Conservation (phyloP, 2,113 vertebrate species). For the Gasterosteus nipponicus region DNA sequence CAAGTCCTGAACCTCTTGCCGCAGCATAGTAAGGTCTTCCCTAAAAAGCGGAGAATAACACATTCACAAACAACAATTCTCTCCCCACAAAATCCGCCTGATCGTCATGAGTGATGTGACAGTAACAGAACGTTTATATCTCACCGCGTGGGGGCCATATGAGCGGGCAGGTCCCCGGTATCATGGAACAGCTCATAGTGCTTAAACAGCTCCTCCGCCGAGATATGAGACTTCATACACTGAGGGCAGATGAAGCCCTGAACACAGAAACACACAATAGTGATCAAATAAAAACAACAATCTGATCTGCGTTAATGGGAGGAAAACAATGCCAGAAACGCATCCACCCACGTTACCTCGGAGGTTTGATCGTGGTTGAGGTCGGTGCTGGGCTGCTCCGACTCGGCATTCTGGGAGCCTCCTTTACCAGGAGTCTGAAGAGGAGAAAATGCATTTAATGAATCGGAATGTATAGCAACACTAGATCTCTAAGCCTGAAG, state of each 20-base stretch:
- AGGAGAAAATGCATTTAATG: neutral
- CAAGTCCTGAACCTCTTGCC: constrained; percentile 95
- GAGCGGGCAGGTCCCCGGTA: constrained; percentile 86
- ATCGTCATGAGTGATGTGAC: neutral
- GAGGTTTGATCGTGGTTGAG: constrained; percentile 93
- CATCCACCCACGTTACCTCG: constrained; percentile 83
- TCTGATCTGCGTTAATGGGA: neutral
- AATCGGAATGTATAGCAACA: neutral
- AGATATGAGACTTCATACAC: constrained; percentile 99
- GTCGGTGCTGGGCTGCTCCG: constrained; percentile 90
- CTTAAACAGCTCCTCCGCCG: constrained; percentile 97
- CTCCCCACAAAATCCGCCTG: neutral
- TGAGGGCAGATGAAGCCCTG: constrained; percentile 99
- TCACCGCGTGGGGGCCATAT: constrained; percentile 87
- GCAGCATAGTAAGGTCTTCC: constrained; percentile 90
- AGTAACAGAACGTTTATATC: neutral
- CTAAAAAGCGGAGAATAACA: constrained; percentile 71
- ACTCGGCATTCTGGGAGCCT: constrained; percentile 93
- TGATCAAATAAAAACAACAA: neutral
- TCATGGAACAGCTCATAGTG: constrained; percentile 97
- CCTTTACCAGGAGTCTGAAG: constrained; percentile 95
- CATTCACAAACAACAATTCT: neutral
- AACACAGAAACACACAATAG: constrained; percentile 34
- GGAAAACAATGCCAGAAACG: neutral
- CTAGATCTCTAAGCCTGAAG: neutral